Conservation (phyloP, 2,888 invertebrate species). For the Prosapia bicincta region DNA sequence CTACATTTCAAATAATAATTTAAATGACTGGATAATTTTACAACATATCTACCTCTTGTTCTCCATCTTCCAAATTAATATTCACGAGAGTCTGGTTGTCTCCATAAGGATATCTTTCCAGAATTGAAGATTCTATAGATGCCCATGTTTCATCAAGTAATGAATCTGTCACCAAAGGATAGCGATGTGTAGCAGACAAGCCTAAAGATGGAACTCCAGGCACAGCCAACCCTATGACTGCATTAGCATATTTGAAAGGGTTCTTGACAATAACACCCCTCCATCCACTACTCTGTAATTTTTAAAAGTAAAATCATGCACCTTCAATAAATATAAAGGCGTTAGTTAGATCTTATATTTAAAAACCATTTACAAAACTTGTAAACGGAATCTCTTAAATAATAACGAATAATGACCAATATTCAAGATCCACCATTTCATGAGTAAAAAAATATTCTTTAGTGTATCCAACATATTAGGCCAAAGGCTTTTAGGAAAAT, state of each 20-base stretch:
- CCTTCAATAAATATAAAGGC: too few relatives aligned
- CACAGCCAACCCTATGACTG: conserved; percentile 63
- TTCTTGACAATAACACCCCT: conserved; percentile 62
- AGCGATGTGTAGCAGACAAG: conserved; percentile 52
- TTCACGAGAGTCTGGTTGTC: conserved; percentile 59
- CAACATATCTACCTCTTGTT: conserved; percentile 57
- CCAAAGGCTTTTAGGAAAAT: too few relatives aligned
- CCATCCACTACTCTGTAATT: conserved; percentile 49
- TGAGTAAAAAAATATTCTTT: too few relatives aligned
- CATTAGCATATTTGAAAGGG: conserved; percentile 72
- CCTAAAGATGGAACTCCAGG: conserved; percentile 58
- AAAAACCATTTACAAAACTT: too few relatives aligned
- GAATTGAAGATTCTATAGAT: conserved; percentile 55
- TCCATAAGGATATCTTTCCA: conserved; percentile 56
- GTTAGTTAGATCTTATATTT: too few relatives aligned
- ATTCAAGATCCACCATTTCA: too few relatives aligned
- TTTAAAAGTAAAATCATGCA: not conserved
- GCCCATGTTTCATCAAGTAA: conserved; percentile 41
- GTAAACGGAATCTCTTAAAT: too few relatives aligned
- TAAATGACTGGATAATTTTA: too few relatives aligned
- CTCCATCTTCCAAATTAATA: conserved; percentile 59
- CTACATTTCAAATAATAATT: too few relatives aligned
- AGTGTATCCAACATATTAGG: too few relatives aligned
- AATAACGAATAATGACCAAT: too few relatives aligned
- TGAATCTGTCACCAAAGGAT: conserved; percentile 44